These are phyloP conservation scores for Lasioglossum figueresi DNA, from an alignment of 2,888 invertebrate genomes.

Conservation along the genomic window DNA sequence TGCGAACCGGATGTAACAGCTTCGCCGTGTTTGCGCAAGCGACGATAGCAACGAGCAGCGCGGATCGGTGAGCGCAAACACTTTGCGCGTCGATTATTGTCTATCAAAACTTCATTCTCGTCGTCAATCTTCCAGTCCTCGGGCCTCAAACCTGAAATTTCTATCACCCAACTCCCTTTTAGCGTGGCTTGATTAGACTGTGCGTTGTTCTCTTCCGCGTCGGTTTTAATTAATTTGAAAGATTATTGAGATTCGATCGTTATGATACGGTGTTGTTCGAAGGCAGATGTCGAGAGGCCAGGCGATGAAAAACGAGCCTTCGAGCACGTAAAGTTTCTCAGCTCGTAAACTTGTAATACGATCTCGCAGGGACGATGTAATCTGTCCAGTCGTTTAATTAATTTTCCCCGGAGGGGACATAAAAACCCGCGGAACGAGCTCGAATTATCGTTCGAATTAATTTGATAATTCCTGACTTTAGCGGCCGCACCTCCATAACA, in stretches of 20 bases:
- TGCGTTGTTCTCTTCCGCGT: not conserved
- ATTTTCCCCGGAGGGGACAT: constrained; percentile 72
- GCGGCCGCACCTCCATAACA: constrained; percentile 1
- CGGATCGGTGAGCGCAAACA: constrained; percentile 38
- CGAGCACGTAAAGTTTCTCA: constrained; percentile 69
- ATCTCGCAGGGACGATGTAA: constrained; percentile 74
- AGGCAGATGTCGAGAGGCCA: not conserved
- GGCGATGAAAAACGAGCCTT: not conserved
- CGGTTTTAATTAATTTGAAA: not conserved
- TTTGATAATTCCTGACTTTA: constrained; percentile 55
- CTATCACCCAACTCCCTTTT: not conserved
- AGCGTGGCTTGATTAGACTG: not conserved
- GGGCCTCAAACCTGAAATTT: not conserved
- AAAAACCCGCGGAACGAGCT: constrained; percentile 67
- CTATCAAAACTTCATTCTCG: not conserved
- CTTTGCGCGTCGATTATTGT: constrained; percentile 22
- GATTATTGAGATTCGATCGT: not conserved
- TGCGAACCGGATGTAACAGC: not conserved
- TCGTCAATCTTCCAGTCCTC: not conserved
- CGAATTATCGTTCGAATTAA: constrained; percentile 62
- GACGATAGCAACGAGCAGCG: not conserved
- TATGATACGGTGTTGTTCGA: not conserved
- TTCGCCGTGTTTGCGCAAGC: constrained; percentile 3
- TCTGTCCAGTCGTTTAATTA: constrained; percentile 81
- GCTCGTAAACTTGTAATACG: constrained; percentile 79